Evolutionary conservation across 2,888 invertebrate species (phyloP), one percentile per base, ranked within the genome.

Genomic region (Vandiemenella viatica): DNA sequence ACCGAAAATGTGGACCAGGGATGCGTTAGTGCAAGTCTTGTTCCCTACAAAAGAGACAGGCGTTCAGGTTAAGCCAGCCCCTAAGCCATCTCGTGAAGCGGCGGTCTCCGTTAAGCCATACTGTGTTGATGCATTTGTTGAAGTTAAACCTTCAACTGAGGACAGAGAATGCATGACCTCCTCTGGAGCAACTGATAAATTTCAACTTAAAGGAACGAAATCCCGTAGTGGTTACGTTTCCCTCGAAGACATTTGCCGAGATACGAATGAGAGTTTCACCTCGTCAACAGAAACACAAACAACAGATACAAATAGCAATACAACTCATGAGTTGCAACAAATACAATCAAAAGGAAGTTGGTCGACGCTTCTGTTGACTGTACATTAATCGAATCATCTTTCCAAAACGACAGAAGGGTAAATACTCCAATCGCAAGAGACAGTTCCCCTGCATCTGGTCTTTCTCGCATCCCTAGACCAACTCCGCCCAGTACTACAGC

Each of bases 81-180:
- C n/a, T n/a, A n/a, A n/a, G n/a, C n/a, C n/a, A n/a, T n/a, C n/a
- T n/a, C n/a, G n/a, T n/a, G 58, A 53, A 43, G 56, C 37, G 15
- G 47, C 44, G 20, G 48, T 53, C 3, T 19, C 18, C 7, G 50
- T 46, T n/a, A 53, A 55, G 26, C 48, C 44, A 17, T 22, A 26
- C 8, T 40, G 3, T 22, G 21, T 42, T 4, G 48, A 54, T 19
- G 45, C 55, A 41, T 57, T 51, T 7, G 50, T 55, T 18, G 48
- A 50, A 40, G 58, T 54, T 15, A 58, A 71, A 49, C 62, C 66
- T 32, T 65, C 67, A 21, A 70, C 70, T 2, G 65, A 55, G 16
- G 60, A 64, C 49, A 54, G 73, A 41, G 77, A 71, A 45, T 65
- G 67, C 50, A 74, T 75, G 3, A 70, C 73, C 38, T 66, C 73